Percentiles rank a stretch among this genome's conserved stretches.
phyloP scores from a whole-genome alignment of 2,113 vertebrate genomes.

The Megaleporinus macrocephalus region DNA sequence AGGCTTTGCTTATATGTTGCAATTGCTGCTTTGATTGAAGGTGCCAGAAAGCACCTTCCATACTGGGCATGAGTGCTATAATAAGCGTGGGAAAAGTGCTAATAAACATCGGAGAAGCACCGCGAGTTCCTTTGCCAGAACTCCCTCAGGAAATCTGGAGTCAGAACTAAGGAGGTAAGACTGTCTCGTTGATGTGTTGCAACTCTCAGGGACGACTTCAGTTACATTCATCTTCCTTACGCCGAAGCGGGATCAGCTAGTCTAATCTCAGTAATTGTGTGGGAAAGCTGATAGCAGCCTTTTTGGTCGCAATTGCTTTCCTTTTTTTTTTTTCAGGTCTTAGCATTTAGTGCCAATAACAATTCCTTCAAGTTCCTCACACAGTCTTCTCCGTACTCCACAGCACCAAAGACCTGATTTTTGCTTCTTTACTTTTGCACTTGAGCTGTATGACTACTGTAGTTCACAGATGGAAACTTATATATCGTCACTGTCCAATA shows the following conservation, averaged over 20 bases:
- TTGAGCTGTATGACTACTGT: too few relatives aligned
- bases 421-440: too few relatives aligned
- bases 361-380: neutral
- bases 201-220: slow-evolving; percentile 18
- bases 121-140: slow-evolving; percentile 3
- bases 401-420: too few relatives aligned
- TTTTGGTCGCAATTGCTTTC: neutral
- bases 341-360: neutral
- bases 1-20: neutral
- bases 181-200: neutral
- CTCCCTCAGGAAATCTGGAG: slow-evolving; percentile 25
- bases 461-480: too few relatives aligned
- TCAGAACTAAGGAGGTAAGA: neutral
- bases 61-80: neutral
- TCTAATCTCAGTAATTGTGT: slow-evolving; percentile 1
- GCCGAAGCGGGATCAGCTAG: neutral
- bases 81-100: slow-evolving; percentile 32
- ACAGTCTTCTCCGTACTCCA: too few relatives aligned
- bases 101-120: slow-evolving; percentile 16
- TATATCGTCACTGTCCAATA: too few relatives aligned
- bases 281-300: neutral
- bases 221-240: slow-evolving; percentile 12
- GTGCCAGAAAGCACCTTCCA: neutral
- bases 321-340: neutral
- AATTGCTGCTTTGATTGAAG: neutral